Evolutionary conservation across 2,113 vertebrate genomes (phyloP).

Genomic region (Plecotus auritus): DNA sequence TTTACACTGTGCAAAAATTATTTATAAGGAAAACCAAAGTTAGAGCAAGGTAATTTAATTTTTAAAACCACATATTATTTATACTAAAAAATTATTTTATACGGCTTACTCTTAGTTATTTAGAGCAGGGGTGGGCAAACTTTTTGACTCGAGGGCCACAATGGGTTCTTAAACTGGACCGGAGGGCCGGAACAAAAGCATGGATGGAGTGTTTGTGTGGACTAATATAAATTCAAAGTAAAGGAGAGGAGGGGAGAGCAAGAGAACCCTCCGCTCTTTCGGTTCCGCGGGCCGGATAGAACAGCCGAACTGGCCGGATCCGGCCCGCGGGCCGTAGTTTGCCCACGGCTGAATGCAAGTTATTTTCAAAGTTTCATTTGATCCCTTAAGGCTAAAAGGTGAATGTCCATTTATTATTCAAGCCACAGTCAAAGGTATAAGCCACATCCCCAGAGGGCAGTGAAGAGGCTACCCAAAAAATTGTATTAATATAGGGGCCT

Average conservation of each 20-base stretch:
- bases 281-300: too few species aligned
- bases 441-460: background rate
- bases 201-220: too few species aligned
- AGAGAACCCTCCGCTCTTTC: too few species aligned
- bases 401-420: background rate
- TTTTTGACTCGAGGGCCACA: too few species aligned
- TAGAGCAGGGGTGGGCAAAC: too few species aligned
- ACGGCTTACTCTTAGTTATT: background rate
- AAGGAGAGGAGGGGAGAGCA: too few species aligned
- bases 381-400: background rate
- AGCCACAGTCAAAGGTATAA: background rate
- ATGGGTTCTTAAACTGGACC: too few species aligned
- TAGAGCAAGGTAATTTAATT: background rate
- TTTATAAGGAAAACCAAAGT: constrained; percentile 26
- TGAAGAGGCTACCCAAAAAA: background rate
- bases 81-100: background rate
- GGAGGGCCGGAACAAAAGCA: too few species aligned
- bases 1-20: background rate
- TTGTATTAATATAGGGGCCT: background rate
- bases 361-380: background rate
- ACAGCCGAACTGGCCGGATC: too few species aligned
- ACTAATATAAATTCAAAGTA: too few species aligned
- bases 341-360: too few species aligned
- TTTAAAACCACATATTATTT: constrained; percentile 15
- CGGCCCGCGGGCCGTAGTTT: too few species aligned